Evolutionary conservation across 2,113 vertebrate genomes (phyloP), one percentile per base, ranked within the genome.

Genomic region (Tachysurus fulvidraco): DNA sequence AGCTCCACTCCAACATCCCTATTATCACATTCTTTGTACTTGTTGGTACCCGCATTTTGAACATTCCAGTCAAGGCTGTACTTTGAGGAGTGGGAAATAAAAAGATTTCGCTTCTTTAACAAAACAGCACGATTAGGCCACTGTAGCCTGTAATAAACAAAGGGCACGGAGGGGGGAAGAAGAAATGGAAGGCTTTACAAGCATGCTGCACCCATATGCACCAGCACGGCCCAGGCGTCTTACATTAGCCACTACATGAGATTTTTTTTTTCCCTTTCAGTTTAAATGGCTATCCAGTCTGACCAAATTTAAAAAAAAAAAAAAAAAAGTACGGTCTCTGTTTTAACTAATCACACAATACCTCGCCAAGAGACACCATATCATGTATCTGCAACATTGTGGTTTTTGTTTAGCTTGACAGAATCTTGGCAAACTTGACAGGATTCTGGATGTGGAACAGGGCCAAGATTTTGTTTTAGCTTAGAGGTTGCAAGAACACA

Each of bases 371-470:
- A 93, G 92, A 85, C 73, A 88, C 92, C 92, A 93, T 91, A 92
- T 84, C 91, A 91, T 88, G 92, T 91, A 94, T 94, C 91, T 92
- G 92, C 92, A 92, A 91, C 92, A 91, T 91, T 87, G 92, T 93
- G 92, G 41, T 89, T 85, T 92, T 93, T 94, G 89, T 83, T 69
- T 86, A 89, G 90, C 89, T 90, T 95, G 95, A 95, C 94, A 95
- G 91, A 90, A 94, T 95, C 94, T 95, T 95, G 94, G 94, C 94
- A 90, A 90, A 92, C 89, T 89, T 88, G 83, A 90, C 90, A 92
- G 78, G 90, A 87, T 90, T 89, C 90, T 86, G 85, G 83, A 46
- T 77, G 90, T 94, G 95, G 94, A 95, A 90, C 86, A 84, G 86
- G 87, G 94, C 94, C 94, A 95, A 93, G 85, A 83, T 90, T 91